Evolutionary conservation across 2,888 invertebrate species (phyloP), one percentile per base, ranked within the genome.

Genomic region (Calameuta idolon): DNA sequence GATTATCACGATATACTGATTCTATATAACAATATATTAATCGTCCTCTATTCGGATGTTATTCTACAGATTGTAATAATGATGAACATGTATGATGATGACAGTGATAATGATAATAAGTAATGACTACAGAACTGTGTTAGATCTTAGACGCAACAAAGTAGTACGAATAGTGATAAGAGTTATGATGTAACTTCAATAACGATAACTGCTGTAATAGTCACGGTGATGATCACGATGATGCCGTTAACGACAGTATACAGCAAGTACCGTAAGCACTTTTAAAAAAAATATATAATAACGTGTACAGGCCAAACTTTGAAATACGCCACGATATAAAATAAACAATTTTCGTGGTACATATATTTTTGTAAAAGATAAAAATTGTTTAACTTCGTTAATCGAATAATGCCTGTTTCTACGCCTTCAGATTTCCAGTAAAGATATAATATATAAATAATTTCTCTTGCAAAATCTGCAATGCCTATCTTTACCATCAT

Each of bases 1-100:
- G 55, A 15, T 71, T 33, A 34, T 15, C 71, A 71, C 71, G 71
- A 77, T 80, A 79, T 78, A 79, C 73, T 33, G 12, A 77, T 81
- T 85, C 82, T 85, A 80, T 85, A 85, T 89, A 89, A 88, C 87
- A 89, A 89, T 89, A 89, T 89, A 89, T 89, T 89, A 89, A 89
- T 87, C 85, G 85, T 88, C 87, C 86, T 89, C 88, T 89, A 89
- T 88, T 87, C 80, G 85, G 81, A 84, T 81, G 82, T 79, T 83
- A 82, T 83, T 75, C 82, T 81, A 80, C 81, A 83, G 82, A 79
- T 81, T 80, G 77, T 79, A 82, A 79, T 82, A 83, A 83, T 77
- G 81, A 85, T 83, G 81, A 83, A 77, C 79, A 82, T 84, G 84
- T 71, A 31, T 71, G 71, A 34, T 71, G 71, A 34, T 71, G 31